Percentiles rank a stretch among this genome's conserved stretches.
phyloP scores from a whole-genome alignment of 2,113 vertebrate genomes.

The Clarias magur region DNA sequence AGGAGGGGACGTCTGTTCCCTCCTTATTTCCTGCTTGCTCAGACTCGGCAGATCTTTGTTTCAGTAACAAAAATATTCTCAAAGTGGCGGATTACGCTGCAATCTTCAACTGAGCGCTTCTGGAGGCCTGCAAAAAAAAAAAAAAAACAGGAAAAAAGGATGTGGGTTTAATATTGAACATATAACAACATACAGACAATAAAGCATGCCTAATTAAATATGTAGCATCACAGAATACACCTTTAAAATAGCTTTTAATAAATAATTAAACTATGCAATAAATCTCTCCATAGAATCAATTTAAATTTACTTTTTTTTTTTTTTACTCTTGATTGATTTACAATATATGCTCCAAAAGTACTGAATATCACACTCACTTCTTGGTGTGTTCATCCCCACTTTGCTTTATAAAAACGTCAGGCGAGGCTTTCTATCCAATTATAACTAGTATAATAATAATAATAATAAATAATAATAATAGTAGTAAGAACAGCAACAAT shows the following conservation, averaged over 20 bases:
- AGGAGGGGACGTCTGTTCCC: neutral
- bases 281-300: neutral
- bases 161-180: neutral
- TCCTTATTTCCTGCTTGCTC: constrained; percentile 53
- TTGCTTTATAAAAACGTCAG: neutral
- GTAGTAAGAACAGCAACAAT: too few species aligned
- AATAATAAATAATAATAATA: too few species aligned
- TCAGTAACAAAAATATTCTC: constrained; percentile 89
- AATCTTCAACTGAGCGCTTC: constrained; percentile 85
- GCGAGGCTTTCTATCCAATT: neutral
- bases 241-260: neutral
- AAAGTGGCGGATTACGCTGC: constrained; percentile 87
- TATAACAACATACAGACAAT: neutral
- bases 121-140: constrained; percentile 74
- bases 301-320: too few species aligned
- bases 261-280: neutral
- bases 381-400: neutral
- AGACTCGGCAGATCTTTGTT: constrained; percentile 87
- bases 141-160: neutral
- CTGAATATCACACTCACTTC: neutral
- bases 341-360: neutral
- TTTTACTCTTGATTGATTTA: neutral
- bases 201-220: neutral
- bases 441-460: neutral
- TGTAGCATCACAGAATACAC: neutral